Conservation (phyloP, 2,113 vertebrate genomes). For the Psilopsiagon aymara region DNA sequence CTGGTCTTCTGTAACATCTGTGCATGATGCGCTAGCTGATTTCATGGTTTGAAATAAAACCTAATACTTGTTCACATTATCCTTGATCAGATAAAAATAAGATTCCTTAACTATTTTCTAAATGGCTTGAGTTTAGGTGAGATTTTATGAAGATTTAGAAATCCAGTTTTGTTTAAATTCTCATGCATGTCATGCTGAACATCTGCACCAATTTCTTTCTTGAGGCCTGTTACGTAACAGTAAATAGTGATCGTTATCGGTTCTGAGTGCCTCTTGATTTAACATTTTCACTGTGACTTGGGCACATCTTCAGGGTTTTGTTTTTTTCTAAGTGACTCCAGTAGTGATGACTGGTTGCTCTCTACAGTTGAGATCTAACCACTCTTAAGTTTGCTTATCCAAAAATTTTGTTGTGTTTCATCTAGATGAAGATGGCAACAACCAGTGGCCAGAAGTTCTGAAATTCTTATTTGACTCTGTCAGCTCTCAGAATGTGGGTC, state of each 20-base stretch:
- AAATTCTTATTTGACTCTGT: conserved; percentile 98
- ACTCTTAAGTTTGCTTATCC: background rate
- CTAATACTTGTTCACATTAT: background rate
- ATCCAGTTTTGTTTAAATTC: background rate
- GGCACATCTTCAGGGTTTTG: background rate
- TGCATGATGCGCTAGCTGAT: background rate
- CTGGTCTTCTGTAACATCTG: rapidly evolving
- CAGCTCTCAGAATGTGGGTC: conserved; percentile 88
- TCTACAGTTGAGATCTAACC: background rate
- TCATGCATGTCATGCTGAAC: background rate
- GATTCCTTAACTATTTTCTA: background rate
- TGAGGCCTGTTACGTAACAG: background rate
- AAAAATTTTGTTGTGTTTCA: background rate
- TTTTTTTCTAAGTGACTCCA: background rate
- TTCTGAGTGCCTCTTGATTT: background rate
- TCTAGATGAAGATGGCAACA: conserved; percentile 95
- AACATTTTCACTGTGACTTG: background rate
- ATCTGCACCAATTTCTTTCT: background rate
- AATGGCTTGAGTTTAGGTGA: background rate
- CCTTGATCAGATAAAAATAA: background rate
- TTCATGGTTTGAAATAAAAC: background rate
- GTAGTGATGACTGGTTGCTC: background rate
- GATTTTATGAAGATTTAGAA: background rate
- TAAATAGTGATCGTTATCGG: background rate
- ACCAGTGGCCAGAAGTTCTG: conserved; percentile 96